Evolutionary conservation across 2,797 vertebrate species (phyloP).

Genomic region (Acanthopagrus latus): DNA sequence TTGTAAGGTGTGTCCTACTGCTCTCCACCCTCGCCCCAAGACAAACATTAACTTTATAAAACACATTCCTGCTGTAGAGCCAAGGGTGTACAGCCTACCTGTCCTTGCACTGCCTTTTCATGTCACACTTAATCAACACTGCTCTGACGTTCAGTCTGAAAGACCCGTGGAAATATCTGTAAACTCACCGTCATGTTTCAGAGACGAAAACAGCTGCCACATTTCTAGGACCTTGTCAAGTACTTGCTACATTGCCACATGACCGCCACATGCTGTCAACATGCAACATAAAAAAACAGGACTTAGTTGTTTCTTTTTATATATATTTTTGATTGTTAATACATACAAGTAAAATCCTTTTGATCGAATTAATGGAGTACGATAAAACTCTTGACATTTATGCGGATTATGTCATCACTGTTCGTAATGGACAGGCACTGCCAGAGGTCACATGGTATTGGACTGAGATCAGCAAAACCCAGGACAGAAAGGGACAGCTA

Average conservation of each 20-base stretch:
- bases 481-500: background rate
- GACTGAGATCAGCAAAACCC: background rate
- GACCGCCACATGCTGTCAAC: conserved; percentile 7
- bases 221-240: conserved; percentile 1
- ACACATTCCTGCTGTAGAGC: conserved; percentile 55
- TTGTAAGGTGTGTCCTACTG: conserved; percentile 19
- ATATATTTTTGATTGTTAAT: background rate
- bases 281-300: conserved; percentile 1
- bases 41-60: conserved; percentile 36
- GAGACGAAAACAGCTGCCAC: background rate
- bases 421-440: background rate
- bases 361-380: background rate
- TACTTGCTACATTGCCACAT: conserved; percentile 1
- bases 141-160: background rate
- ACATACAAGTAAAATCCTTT: background rate
- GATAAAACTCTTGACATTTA: conserved; percentile 21
- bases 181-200: background rate
- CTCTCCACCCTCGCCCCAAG: conserved; percentile 56
- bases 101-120: background rate
- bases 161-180: background rate
- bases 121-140: background rate
- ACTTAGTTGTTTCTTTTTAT: background rate
- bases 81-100: conserved; percentile 4
- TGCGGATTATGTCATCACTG: conserved; percentile 40
- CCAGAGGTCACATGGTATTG: conserved; percentile 30